Conservation (phyloP, 1,140 invertebrate species). For the Aleiodes sp. region DNA sequence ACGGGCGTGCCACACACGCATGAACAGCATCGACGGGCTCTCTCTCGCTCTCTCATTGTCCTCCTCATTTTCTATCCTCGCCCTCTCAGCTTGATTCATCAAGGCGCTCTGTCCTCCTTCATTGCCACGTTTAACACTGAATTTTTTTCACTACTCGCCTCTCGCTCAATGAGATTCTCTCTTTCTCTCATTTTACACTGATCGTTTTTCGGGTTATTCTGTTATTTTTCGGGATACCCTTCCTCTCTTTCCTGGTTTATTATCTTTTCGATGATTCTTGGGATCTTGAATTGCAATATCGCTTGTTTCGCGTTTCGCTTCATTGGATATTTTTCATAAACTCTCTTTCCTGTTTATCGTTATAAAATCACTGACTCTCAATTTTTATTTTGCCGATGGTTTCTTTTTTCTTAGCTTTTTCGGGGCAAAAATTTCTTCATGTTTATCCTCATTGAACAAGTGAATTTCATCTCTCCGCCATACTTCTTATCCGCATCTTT, state of each 20-base stretch:
- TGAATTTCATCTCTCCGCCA: background rate
- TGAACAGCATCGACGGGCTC: constrained; percentile 33
- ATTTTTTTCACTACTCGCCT: constrained; percentile 39
- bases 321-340: constrained; percentile 6
- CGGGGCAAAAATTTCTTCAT: background rate
- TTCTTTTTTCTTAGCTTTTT: background rate
- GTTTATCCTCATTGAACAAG: background rate
- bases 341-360: background rate
- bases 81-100: background rate
- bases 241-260: background rate
- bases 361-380: constrained; percentile 15
- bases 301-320: background rate
- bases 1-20: constrained; percentile 50
- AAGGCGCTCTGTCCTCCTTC: background rate
- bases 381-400: background rate
- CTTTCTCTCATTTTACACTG: constrained; percentile 26
- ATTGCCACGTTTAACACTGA: constrained; percentile 30
- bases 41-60: constrained; percentile 17
- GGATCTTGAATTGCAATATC: background rate
- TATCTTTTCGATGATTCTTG: background rate
- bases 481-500: background rate
- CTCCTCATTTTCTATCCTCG: constrained; percentile 21
- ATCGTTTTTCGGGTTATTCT: constrained; percentile 27
- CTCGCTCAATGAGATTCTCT: constrained; percentile 26
- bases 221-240: background rate